Base-by-base conservation (phyloP, 2,888 invertebrate genomes). In the Campoletis raptor region DNA sequence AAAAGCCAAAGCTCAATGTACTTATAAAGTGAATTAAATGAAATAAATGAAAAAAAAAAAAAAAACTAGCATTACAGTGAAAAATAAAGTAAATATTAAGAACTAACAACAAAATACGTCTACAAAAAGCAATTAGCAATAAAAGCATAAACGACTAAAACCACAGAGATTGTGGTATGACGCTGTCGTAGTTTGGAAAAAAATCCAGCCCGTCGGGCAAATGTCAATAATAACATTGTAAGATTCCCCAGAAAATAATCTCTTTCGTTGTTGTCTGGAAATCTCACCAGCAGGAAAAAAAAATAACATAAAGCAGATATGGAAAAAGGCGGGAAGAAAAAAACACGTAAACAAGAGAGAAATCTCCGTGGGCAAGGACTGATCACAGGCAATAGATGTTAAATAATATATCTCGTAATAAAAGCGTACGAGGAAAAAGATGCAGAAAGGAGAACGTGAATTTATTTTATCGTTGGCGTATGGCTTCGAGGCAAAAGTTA, bases 401-500 rank as follows among this genome's bases (percentile, higher is more conserved):
- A 30, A 61, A 61, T 61, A 61, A 61, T 61, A 67, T 9, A 72
- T 36, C 10, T 72, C 52, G 15, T 24, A 15, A 61, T 72, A 72
- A 48, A 52, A 72, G n/a, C 15, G 24, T 2, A 45, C 21, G 21
- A 80, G 61, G 15, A 61, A 61, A 0, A n/a, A 15, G 61, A 21
- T 21, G 66, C n/a, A 66, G n/a, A 24, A 42, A 36, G 61, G 10
- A 42, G 48, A 67, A n/a, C 21, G 45, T 21, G 79, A 24, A 30
- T 69, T 74, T 48, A 45, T 57, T 84, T 73, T 45, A 69, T 37
- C 52, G 66, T 42, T 30, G 40, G 21, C 21, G 21, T 10, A 70
- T 45, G 24, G 70, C 45, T 70, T 70, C 21, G 52, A 48, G 30
- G 72, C 48, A 30, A 72, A 72, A 72, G 52, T 72, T 72, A 73